Evolutionary conservation across 1,140 invertebrate genomes (phyloP).

Genomic region (Drosophila asahinai): DNA sequence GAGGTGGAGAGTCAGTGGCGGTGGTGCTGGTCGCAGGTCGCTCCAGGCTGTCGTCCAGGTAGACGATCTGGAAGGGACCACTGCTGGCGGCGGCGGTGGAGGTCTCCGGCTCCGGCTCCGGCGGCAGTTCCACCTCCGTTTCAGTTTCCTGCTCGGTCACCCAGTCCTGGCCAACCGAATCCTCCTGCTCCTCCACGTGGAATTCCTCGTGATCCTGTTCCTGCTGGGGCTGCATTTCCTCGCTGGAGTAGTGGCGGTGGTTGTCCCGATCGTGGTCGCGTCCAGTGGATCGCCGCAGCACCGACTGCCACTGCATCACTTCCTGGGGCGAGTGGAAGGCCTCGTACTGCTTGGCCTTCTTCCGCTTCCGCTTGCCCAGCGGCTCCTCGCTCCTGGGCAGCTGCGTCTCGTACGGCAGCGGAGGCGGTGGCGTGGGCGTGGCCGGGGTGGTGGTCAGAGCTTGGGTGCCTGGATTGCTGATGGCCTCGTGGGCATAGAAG

Average conservation of each 20-base stretch:
- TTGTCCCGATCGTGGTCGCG: conserved; percentile 26
- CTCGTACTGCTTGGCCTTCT: conserved; percentile 71
- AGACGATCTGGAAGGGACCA: conserved; percentile 61
- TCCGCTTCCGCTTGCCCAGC: conserved; percentile 36
- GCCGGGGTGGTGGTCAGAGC: neutral
- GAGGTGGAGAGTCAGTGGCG: neutral
- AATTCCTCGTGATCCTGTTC: neutral
- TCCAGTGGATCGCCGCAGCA: conserved; percentile 22
- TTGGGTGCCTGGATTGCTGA: conserved; percentile 8
- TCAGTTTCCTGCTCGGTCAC: conserved; percentile 1
- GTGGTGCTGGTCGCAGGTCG: conserved; percentile 22
- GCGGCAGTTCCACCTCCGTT: conserved; percentile 24
- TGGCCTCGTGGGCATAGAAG: conserved; percentile 79
- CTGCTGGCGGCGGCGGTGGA: conserved; percentile 3
- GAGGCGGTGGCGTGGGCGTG: conserved; percentile 24
- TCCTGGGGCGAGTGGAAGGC: conserved; percentile 72
- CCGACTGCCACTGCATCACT: conserved; percentile 67
- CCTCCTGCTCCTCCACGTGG: neutral
- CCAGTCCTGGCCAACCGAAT: neutral
- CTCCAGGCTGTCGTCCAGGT: conserved; percentile 70
- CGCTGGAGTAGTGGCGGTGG: conserved; percentile 35
- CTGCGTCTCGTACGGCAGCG: conserved; percentile 49
- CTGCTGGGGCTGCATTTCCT: neutral
- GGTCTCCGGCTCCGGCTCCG: conserved; percentile 13
- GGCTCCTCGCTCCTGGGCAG: conserved; percentile 30